phyloP scores from a whole-genome alignment of 2,888 invertebrate genomes.

The Seira musarum region DNA sequence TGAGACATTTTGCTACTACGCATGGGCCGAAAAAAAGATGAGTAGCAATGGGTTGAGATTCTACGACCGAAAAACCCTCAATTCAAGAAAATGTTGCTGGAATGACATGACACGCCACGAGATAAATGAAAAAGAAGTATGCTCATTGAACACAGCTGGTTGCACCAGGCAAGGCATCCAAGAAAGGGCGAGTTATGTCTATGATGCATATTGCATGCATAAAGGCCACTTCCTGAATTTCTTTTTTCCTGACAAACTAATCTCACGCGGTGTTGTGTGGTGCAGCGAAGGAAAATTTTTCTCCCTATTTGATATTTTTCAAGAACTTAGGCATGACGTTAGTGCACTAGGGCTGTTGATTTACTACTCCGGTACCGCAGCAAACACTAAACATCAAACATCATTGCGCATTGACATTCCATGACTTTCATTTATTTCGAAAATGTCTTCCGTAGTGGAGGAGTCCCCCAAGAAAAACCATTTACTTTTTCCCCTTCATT shows the following conservation, averaged over 20 bases:
- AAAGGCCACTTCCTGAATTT: slow-evolving; percentile 14
- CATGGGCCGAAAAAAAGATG: too few species aligned
- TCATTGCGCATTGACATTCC: not conserved
- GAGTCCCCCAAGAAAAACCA: not conserved
- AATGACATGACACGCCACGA: not conserved
- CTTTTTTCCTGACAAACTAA: slow-evolving; percentile 19
- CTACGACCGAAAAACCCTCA: too few species aligned
- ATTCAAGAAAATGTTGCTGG: too few species aligned
- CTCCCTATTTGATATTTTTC: not conserved
- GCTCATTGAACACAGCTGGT: slow-evolving; percentile 29
- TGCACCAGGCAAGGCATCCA: slow-evolving; percentile 25
- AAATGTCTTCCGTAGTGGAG: not conserved
- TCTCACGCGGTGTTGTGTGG: not conserved
- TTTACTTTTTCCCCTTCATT: slow-evolving; percentile 24
- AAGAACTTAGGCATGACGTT: too few species aligned
- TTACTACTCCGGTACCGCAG: not conserved
- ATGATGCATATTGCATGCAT: not conserved
- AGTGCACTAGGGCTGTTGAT: slow-evolving; percentile 21
- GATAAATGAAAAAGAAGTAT: slow-evolving; percentile 13
- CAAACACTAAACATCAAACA: slow-evolving; percentile 9
- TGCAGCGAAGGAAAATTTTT: slow-evolving; percentile 13
- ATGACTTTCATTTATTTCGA: not conserved
- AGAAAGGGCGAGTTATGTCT: too few species aligned
- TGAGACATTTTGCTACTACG: slow-evolving; percentile 13
- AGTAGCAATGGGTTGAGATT: too few species aligned